Evolutionary conservation across 2,888 invertebrate genomes (phyloP), one percentile per base, ranked within the genome.

Genomic region (Campoplex nolae): DNA sequence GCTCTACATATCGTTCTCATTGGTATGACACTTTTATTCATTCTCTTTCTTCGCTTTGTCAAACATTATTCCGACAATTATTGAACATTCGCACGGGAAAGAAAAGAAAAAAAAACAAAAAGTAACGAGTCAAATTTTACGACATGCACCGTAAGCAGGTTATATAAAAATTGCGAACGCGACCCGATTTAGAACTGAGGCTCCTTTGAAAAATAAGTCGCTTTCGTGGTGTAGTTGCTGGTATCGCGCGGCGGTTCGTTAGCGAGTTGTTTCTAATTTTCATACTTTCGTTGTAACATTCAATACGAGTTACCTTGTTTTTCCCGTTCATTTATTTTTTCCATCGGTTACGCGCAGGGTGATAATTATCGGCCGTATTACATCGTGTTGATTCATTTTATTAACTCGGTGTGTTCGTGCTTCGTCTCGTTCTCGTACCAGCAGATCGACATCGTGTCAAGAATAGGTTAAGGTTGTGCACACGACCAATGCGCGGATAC

Each of bases 231-330:
- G 38, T 6, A 0, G 38, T 6, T 38, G 6, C 38, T 84, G 73
- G 51, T 70, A 70, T 70, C 42, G 38, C 42, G 38, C 7, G 1
- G 45, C 45, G 62, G 45, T 65, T 82, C 78, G 78, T 87, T 87
- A 87, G 75, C 67, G 75, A 54, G 70, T 56, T 11, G 75, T 71
- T 65, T 28, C 82, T 87, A 87, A 87, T 87, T 84, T 75, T 70
- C 48, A 38, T 78, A 68, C 48, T 74, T 70, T 68, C 67, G 18
- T 51, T 54, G 68, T 2, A 70, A 75, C 74, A 32, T 51, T 56
- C 76, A 13, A 78, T 58, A 51, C 38, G 38, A 38, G 74, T 67
- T 54, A 79, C 62, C 56, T 42, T 74, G 73, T 86, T 76, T 77
- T 35, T 56, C 67, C 75, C 62, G 68, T 82, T 38, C 76, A 11